Conservation (phyloP, 2,888 invertebrate genomes). For the Meganola albula region DNA sequence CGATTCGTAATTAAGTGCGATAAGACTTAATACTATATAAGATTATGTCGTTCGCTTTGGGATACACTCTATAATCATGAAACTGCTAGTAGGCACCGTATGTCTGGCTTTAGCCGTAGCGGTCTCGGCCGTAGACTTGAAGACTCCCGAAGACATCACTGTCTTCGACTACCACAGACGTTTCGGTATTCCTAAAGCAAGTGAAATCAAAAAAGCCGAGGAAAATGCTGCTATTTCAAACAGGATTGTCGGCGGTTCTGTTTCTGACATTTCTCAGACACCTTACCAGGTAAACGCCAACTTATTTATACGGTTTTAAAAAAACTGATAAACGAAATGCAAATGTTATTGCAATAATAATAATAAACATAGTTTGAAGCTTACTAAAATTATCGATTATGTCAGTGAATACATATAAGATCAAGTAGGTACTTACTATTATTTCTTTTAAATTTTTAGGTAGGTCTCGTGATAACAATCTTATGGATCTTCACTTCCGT, state of each 20-base stretch:
- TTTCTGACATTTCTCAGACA: constrained; percentile 32
- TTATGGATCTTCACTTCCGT: constrained; percentile 37
- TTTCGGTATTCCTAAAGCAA: constrained; percentile 42
- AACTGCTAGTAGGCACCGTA: constrained; percentile 23
- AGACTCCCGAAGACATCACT: constrained; percentile 22
- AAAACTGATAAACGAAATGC: no score
- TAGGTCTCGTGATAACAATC: constrained; percentile 43
- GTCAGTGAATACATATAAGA: no score
- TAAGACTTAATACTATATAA: no score
- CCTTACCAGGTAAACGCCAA: constrained; percentile 61
- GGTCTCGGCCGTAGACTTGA: constrained; percentile 24
- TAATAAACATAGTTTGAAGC: no score
- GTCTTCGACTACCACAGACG: constrained; percentile 40
- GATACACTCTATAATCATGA: no score
- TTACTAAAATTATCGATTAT: no score
- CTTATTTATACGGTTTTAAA: no score
- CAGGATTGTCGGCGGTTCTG: constrained; percentile 44
- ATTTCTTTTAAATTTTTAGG: no score
- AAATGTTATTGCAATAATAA: no score
- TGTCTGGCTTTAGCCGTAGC: constrained; percentile 32
- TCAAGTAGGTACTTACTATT: no score
- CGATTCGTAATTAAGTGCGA: no score
- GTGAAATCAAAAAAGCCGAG: constrained; percentile 34
- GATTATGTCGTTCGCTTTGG: no score
- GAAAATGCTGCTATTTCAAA: constrained; percentile 18